phyloP scores from a whole-genome alignment of 2,888 invertebrate genomes.

The Dinocampus coccinellae region DNA sequence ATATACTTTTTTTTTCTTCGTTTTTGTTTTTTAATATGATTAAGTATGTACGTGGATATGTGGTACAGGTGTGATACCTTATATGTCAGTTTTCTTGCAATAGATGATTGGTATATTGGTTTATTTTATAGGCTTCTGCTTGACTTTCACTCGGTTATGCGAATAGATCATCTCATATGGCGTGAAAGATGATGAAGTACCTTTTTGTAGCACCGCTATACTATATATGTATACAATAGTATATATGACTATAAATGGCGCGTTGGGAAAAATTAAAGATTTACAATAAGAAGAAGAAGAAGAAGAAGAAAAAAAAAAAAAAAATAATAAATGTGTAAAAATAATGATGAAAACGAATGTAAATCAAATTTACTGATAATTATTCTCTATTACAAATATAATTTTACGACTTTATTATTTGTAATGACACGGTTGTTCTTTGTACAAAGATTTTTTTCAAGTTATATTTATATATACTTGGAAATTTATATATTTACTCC shows the following conservation, averaged over 20 bases:
- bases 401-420: conserved; percentile 41
- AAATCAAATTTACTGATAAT: neutral
- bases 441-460: neutral
- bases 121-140: conserved; percentile 19
- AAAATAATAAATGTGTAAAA: neutral
- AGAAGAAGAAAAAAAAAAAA: too few relatives aligned
- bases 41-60: neutral
- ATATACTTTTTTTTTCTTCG: too few relatives aligned
- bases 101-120: conserved; percentile 42
- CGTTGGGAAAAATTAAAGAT: neutral
- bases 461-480: too few relatives aligned
- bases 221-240: neutral
- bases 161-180: conserved; percentile 18
- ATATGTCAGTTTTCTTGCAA: neutral
- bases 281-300: neutral
- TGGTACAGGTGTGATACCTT: neutral
- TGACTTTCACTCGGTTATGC: conserved; percentile 3
- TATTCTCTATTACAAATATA: neutral
- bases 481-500: neutral
- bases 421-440: conserved; percentile 35
- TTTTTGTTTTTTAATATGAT: too few relatives aligned
- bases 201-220: conserved; percentile 10
- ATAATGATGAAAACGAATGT: neutral
- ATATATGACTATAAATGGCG: neutral
- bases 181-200: conserved; percentile 36